phyloP scores from a whole-genome alignment of 2,113 vertebrate genomes.

The Falco punctatus region DNA sequence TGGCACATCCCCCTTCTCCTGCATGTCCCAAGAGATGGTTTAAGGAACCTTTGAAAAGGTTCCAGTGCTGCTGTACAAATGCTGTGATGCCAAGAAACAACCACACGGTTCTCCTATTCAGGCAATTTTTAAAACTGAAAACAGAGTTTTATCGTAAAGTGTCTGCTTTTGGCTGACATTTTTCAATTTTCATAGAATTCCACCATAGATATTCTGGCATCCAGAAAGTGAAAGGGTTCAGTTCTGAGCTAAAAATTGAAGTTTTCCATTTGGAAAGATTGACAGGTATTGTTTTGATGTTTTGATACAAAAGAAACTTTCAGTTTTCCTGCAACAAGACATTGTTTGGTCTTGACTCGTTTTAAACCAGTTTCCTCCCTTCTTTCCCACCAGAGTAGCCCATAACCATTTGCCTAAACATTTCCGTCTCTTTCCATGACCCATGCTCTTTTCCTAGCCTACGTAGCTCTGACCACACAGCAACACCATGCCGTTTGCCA shows the following conservation, averaged over 20 bases:
- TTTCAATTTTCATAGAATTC: not conserved
- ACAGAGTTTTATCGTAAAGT: not conserved
- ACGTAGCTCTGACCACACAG: not conserved
- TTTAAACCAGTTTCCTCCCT: not conserved
- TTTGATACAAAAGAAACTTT: constrained; percentile 20
- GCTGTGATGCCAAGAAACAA: not conserved
- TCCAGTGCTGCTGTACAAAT: constrained; percentile 6
- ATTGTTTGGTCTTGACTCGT: not conserved
- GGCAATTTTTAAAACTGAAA: not conserved
- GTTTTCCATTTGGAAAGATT: constrained; percentile 1
- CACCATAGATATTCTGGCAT: not conserved
- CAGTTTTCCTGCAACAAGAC: not conserved
- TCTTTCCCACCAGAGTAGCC: not conserved
- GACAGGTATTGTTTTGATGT: not conserved
- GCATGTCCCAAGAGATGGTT: constrained; percentile 33
- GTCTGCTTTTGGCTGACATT: not conserved
- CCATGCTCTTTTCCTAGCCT: not conserved
- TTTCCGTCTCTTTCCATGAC: not conserved
- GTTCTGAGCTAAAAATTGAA: not conserved
- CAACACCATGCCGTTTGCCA: not conserved
- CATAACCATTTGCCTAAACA: not conserved
- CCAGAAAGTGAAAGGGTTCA: not conserved
- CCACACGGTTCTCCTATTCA: not conserved
- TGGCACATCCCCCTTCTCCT: constrained; percentile 2
- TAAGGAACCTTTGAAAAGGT: constrained; percentile 51